Percentiles rank a stretch among this genome's conserved stretches.
Evolutionary conservation across 2,797 vertebrate genomes (phyloP).

Genomic region (Jordanella pulchra): DNA sequence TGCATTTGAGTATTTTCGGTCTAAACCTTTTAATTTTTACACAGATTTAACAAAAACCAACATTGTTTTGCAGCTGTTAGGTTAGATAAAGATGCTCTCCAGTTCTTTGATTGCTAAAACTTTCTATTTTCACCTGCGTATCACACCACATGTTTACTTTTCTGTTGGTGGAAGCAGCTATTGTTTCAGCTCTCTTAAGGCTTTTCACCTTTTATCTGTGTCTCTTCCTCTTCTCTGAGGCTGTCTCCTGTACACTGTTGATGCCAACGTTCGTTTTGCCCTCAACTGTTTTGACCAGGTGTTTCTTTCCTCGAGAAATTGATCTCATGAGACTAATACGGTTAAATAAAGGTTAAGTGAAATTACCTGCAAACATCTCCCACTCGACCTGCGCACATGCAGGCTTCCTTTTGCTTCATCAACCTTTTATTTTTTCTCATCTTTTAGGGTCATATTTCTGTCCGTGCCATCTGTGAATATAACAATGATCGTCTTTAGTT

Average conservation of each 20-base stretch:
- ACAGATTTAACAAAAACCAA: constrained; percentile 1
- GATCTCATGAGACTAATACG: constrained; percentile 60
- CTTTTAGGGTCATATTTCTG: neutral
- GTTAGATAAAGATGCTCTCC: constrained; percentile 2
- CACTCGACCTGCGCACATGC: constrained; percentile 11
- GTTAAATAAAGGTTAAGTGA: constrained; percentile 69
- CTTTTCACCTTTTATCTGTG: constrained; percentile 6
- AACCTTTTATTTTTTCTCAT: neutral
- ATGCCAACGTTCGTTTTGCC: constrained; percentile 44
- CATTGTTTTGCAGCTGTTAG: neutral
- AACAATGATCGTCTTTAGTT: neutral
- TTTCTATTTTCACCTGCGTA: constrained; percentile 13
- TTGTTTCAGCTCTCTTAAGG: constrained; percentile 5
- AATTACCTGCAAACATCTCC: constrained; percentile 33
- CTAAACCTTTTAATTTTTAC: neutral
- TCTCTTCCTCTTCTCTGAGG: neutral
- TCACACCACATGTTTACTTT: constrained; percentile 33
- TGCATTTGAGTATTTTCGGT: constrained; percentile 7
- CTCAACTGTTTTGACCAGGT: constrained; percentile 49
- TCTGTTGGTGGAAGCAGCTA: neutral
- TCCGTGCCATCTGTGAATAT: neutral
- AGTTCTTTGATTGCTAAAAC: constrained; percentile 8
- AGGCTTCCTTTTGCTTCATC: neutral
- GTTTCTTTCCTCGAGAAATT: constrained; percentile 42
- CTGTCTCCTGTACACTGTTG: constrained; percentile 44